A percentile compares a stretch with the other conserved stretches of the same genome.
phyloP scores from a whole-genome alignment of 2,113 vertebrate genomes.

The Vimba vimba region DNA sequence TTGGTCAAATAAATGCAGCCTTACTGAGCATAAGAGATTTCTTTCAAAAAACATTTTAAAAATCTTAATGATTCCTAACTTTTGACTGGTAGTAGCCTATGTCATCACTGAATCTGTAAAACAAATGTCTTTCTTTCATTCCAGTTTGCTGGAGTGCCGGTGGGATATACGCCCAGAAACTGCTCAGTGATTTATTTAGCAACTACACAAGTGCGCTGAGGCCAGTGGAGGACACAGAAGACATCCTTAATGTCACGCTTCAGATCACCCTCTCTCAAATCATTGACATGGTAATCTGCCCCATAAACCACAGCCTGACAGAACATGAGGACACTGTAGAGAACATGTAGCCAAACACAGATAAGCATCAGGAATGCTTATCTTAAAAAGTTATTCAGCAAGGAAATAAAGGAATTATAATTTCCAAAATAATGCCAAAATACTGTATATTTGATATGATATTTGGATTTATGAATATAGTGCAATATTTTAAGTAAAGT shows the following conservation, averaged over 20 bases:
- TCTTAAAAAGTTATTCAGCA: background rate
- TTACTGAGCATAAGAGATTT: too few species aligned
- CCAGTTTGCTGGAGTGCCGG: conserved; percentile 78
- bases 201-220: conserved; percentile 88
- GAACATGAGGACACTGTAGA: background rate
- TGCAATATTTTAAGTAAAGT: background rate
- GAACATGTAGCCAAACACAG: background rate
- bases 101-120: too few species aligned
- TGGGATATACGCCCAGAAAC: conserved; percentile 82
- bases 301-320: background rate
- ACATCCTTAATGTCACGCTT: conserved; percentile 86
- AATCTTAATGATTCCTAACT: too few species aligned
- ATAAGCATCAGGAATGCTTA: background rate
- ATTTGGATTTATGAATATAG: background rate
- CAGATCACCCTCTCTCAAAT: conserved; percentile 91
- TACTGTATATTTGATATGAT: background rate
- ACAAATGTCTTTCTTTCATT: background rate
- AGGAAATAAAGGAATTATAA: background rate
- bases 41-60: too few species aligned
- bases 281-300: conserved; percentile 87
- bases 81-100: too few species aligned
- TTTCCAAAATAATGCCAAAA: background rate
- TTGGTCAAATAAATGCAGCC: too few species aligned
- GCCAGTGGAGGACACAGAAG: conserved; percentile 87
- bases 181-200: conserved; percentile 83